A percentile compares a stretch with the other conserved stretches of the same genome.
These are phyloP conservation scores for Lagria hirta DNA, from an alignment of 2,888 invertebrate genomes.

Conservation along the genomic window DNA sequence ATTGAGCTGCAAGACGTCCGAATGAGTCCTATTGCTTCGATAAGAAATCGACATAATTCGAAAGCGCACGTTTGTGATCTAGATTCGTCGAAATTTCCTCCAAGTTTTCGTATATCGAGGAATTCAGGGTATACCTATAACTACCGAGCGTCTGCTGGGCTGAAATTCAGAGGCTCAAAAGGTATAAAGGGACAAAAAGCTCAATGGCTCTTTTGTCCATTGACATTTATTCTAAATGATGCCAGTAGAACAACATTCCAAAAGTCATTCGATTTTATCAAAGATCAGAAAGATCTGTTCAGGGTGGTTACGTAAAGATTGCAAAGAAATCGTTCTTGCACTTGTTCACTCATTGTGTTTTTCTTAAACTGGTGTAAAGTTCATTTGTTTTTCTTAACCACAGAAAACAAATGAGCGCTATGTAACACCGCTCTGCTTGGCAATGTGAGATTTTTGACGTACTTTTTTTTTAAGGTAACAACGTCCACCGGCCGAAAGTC, in stretches of 20 bases:
- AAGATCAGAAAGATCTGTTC: too few relatives aligned
- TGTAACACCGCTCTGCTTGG: not conserved
- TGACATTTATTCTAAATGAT: too few relatives aligned
- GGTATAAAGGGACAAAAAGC: too few relatives aligned
- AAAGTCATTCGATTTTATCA: too few relatives aligned
- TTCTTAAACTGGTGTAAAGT: too few relatives aligned
- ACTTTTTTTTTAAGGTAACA: conserved; percentile 58
- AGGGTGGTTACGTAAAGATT: too few relatives aligned
- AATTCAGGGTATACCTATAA: conserved; percentile 59
- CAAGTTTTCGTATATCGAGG: conserved; percentile 74
- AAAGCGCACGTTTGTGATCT: conserved; percentile 49
- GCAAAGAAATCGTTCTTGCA: too few relatives aligned
- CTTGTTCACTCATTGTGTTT: too few relatives aligned
- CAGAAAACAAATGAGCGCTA: too few relatives aligned
- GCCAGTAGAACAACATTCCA: too few relatives aligned
- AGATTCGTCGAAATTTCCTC: conserved; percentile 70
- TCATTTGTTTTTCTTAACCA: too few relatives aligned
- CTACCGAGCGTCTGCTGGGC: conserved; percentile 60
- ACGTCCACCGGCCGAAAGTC: conserved; percentile 68
- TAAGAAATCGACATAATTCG: conserved; percentile 65
- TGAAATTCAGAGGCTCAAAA: conserved; percentile 60
- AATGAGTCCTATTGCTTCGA: conserved; percentile 81
- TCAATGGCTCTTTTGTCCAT: too few relatives aligned
- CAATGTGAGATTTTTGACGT: conserved; percentile 1
- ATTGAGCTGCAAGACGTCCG: conserved; percentile 87